Evolutionary conservation across 2,797 vertebrate genomes (phyloP), one percentile per base, ranked within the genome.

Genomic region (Remorina albescens): DNA sequence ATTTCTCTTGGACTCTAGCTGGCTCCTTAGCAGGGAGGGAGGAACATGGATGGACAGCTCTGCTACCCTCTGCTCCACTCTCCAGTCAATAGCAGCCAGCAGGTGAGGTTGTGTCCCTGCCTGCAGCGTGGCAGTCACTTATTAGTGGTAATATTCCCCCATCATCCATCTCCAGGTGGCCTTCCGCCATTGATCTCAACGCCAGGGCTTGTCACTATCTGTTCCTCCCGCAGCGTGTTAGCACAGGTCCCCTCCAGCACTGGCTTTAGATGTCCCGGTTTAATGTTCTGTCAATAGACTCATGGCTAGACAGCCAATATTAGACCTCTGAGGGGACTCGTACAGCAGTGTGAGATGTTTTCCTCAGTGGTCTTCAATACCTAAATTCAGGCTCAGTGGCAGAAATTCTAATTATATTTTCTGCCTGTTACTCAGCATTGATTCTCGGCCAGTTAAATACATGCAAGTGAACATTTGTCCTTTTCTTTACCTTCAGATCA

Each of bases 121-220:
- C 81, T 75, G 73, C 82, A 71, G 78, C 67, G 58, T 92, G 92
- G 86, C 87, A 85, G 83, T 86, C 73, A 73, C 87, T 86, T 88
- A 91, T 90, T 88, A 90, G 82, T 49, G 74, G 53, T 86, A 91
- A 93, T 93, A 79, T 92, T 90, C 92, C 81, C 82, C 80, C 77
- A 70, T 88, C 82, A 86, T 90, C 88, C 84, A 83, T 90, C 90
- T 88, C 87, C 90, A 89, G 92, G 93, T 91, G 92, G 93, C 86
- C 85, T 90, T 93, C 88, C 88, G 73, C 74, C 78, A 93, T 90
- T 85, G 83, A 91, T 91, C 86, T 83, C 74, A 2, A 85, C 23
- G 64, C 78, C 86, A 74, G 39, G 69, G 54, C 78, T 63, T 84
- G 86, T 82, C 85, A 82, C 76, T 58, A 32, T 73, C 66, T 68